These are phyloP conservation scores for Strigamia crassipes DNA, from an alignment of 2,888 invertebrate species.

Conservation along the genomic window DNA sequence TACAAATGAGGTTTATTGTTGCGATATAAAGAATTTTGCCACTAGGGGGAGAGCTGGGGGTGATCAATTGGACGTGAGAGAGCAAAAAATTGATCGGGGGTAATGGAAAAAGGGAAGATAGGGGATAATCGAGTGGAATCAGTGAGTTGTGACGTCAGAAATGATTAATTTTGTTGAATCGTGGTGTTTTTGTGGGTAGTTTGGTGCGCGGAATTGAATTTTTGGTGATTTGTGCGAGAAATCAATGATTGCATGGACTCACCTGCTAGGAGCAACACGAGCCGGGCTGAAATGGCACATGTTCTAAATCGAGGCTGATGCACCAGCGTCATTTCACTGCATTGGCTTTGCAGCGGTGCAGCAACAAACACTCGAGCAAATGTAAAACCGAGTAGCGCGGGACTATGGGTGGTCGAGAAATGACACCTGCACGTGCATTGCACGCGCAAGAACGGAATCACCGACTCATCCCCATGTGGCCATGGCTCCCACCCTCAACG, in stretches of 20 bases:
- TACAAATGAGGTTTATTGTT: background rate
- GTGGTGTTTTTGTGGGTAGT: too few species aligned
- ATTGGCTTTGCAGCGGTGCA: background rate
- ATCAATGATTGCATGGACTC: background rate
- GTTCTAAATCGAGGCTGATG: background rate
- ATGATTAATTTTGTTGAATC: too few species aligned
- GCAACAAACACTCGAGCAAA: background rate
- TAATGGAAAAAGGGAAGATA: background rate
- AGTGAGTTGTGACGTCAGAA: background rate
- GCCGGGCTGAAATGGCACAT: conserved; percentile 1
- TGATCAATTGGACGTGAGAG: too few species aligned
- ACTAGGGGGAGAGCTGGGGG: background rate
- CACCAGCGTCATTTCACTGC: background rate
- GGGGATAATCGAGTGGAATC: background rate
- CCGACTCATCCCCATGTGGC: conserved; percentile 20
- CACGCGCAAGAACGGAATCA: conserved; percentile 27
- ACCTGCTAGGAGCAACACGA: conserved; percentile 8
- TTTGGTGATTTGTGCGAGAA: background rate
- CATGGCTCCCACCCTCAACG: background rate
- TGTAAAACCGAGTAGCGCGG: background rate
- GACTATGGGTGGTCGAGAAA: background rate
- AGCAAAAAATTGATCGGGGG: background rate
- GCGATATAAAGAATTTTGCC: background rate
- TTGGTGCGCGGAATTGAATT: too few species aligned
- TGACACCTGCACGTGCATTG: conserved; percentile 17